Evolutionary conservation across 2,113 vertebrate species (phyloP).

Genomic region (Pterocles orientalis): DNA sequence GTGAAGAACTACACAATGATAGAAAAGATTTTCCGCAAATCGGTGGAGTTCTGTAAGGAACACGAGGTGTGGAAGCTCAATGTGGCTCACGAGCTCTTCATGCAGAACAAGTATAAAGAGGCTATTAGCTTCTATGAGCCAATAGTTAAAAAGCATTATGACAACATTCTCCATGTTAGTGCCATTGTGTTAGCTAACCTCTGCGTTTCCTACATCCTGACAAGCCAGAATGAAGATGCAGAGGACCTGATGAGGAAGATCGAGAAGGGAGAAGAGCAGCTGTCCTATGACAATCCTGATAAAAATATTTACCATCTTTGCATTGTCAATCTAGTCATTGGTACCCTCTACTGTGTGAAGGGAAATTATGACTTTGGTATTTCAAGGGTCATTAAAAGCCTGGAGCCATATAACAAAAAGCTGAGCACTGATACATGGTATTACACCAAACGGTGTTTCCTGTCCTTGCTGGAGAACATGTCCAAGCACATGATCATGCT

Average conservation of each 20-base stretch:
- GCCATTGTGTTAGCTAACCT: constrained; percentile 95
- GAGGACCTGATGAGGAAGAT: constrained; percentile 97
- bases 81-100: constrained; percentile 94
- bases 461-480: constrained; percentile 96
- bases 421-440: constrained; percentile 97
- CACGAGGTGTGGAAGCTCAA: constrained; percentile 95
- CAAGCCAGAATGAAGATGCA: constrained; percentile 93
- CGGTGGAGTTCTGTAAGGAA: constrained; percentile 91
- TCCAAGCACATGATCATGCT: constrained; percentile 92
- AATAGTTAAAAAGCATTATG: constrained; percentile 94
- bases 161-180: constrained; percentile 90
- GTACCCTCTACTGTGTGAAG: constrained; percentile 95
- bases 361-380: constrained; percentile 97
- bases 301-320: constrained; percentile 95
- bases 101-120: constrained; percentile 97
- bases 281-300: constrained; percentile 88
- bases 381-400: constrained; percentile 94
- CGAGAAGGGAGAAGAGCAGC: constrained; percentile 93
- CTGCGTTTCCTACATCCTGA: constrained; percentile 97
- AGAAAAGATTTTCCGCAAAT: constrained; percentile 95
- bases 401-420: constrained; percentile 96
- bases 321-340: constrained; percentile 98
- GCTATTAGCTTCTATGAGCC: constrained; percentile 95
- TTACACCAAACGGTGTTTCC: constrained; percentile 94
- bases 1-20: constrained; percentile 93